Evolutionary conservation across 2,113 vertebrate genomes (phyloP).

Genomic region (Siniperca knerii): DNA sequence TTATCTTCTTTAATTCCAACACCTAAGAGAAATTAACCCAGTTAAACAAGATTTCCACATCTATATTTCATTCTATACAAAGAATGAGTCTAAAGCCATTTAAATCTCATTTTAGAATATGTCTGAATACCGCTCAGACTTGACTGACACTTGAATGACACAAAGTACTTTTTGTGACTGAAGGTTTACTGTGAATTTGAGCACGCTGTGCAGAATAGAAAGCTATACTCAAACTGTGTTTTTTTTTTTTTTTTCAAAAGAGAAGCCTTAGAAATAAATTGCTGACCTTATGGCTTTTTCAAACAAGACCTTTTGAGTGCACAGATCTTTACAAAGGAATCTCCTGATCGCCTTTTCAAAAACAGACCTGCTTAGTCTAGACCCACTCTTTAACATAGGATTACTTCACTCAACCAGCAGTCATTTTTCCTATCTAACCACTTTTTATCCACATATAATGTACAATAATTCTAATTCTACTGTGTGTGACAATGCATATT

Average conservation of each 20-base stretch:
- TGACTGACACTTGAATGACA: slow-evolving; percentile 80
- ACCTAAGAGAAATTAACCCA: slow-evolving; percentile 39
- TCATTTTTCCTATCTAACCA: slow-evolving; percentile 21
- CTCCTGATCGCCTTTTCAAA: slow-evolving; percentile 55
- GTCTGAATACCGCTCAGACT: slow-evolving; percentile 57
- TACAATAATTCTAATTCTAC: slow-evolving; percentile 35
- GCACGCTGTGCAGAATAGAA: slow-evolving; percentile 67
- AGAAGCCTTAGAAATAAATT: slow-evolving; percentile 75
- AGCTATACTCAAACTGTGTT: slow-evolving; percentile 55
- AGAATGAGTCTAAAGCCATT: slow-evolving; percentile 69
- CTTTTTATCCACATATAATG: slow-evolving; percentile 50
- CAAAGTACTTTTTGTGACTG: slow-evolving; percentile 70
- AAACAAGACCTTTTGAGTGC: slow-evolving; percentile 37
- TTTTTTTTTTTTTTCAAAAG: slow-evolving; percentile 55
- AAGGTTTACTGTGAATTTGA: slow-evolving; percentile 79
- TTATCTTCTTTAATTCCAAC: slow-evolving; percentile 37
- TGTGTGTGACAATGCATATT: slow-evolving; percentile 46
- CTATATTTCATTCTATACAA: slow-evolving; percentile 45
- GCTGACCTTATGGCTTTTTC: slow-evolving; percentile 50
- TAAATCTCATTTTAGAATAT: slow-evolving; percentile 49
- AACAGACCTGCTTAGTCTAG: slow-evolving; percentile 36
- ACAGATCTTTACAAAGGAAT: slow-evolving; percentile 53
- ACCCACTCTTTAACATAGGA: slow-evolving; percentile 50
- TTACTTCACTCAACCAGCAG: slow-evolving; percentile 63
- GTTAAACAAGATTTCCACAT: slow-evolving; percentile 34